Percentiles rank a stretch among this genome's conserved stretches.
Conservation (phyloP, 1,140 invertebrate genomes). For the Diuraphis noxia region DNA sequence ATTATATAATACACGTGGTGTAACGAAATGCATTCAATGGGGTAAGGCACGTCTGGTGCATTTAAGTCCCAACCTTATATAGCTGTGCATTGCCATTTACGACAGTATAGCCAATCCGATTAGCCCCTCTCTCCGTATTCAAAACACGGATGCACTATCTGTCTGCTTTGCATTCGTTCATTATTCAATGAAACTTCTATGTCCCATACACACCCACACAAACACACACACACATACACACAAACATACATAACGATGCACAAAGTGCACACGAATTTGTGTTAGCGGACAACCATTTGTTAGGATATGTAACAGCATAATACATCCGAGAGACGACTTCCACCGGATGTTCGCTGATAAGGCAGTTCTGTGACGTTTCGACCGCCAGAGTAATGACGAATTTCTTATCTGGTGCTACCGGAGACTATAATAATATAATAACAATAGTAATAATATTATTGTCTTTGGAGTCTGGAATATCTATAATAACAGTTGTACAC, state of each 20-base stretch:
- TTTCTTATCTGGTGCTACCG: neutral
- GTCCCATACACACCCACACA: neutral
- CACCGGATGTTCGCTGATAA: neutral
- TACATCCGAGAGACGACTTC: neutral
- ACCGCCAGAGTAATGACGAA: neutral
- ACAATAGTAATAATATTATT: no score
- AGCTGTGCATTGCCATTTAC: neutral
- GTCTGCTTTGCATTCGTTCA: neutral
- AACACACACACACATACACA: neutral
- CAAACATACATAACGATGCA: neutral
- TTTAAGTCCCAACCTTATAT: neutral
- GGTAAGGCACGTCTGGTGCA: constrained; percentile 4
- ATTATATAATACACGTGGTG: neutral
- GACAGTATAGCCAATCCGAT: neutral
- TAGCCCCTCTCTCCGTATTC: neutral
- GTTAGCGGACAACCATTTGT: neutral
- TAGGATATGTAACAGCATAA: neutral
- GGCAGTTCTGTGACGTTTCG: neutral
- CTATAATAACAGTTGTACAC: neutral
- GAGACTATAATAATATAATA: neutral
- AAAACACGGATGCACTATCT: neutral
- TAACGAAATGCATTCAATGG: neutral
- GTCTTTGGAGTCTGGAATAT: neutral
- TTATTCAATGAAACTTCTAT: neutral
- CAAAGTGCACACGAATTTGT: neutral